A percentile compares a stretch with the other conserved stretches of the same genome.
phyloP scores from a whole-genome alignment of 35 echinoderm and acorn worm species.

The Ophiothrix spiculata region DNA sequence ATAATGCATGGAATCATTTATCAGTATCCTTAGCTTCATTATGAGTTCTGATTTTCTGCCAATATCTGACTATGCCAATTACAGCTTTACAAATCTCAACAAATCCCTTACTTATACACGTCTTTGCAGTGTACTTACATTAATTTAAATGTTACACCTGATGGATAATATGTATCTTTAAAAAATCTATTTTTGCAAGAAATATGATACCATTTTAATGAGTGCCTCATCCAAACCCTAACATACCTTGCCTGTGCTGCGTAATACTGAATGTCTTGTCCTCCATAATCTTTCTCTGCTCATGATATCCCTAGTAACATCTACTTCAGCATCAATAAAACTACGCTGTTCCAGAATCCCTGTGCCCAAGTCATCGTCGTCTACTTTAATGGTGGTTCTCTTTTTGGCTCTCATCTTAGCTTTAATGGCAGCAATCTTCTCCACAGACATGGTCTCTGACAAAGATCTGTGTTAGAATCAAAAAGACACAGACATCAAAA shows the following conservation, averaged over 20 bases:
- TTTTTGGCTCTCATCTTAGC: conserved; percentile 90
- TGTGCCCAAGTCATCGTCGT: conserved; percentile 81
- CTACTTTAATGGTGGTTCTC: conserved; percentile 58
- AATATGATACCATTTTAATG: too few relatives aligned
- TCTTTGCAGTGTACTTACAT: too few relatives aligned
- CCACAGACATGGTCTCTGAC: conserved; percentile 93
- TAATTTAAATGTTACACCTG: too few relatives aligned
- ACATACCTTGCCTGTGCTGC: conserved; percentile 89
- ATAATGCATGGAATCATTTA: too few relatives aligned
- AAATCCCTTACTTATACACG: too few relatives aligned
- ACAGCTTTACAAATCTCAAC: too few relatives aligned
- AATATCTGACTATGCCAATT: too few relatives aligned
- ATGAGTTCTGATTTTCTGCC: too few relatives aligned
- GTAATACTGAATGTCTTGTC: conserved; percentile 82
- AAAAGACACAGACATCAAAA: not conserved
- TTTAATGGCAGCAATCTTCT: conserved; percentile 93
- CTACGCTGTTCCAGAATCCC: conserved; percentile 80
- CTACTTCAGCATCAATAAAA: conserved; percentile 98
- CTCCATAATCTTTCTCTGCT: conserved; percentile 93
- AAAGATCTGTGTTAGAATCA: conserved; percentile 48
- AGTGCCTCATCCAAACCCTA: too few relatives aligned
- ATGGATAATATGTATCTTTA: too few relatives aligned
- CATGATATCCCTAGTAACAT: conserved; percentile 96
- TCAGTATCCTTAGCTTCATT: too few relatives aligned
- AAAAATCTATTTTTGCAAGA: too few relatives aligned